Evolutionary conservation across 1,140 invertebrate genomes (phyloP).

Genomic region (Rhysida immarginata): DNA sequence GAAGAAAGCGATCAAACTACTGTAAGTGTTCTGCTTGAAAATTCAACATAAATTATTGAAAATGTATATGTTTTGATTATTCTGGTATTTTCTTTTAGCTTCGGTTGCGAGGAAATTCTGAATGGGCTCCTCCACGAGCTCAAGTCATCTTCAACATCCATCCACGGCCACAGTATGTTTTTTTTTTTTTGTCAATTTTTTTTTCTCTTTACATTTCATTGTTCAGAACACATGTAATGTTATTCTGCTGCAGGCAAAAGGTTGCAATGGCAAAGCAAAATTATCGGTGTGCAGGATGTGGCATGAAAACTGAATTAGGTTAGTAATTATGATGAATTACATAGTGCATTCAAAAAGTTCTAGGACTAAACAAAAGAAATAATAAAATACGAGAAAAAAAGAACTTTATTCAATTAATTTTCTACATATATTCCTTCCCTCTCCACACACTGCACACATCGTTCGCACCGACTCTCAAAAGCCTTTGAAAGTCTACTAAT

Average conservation of each 20-base stretch:
- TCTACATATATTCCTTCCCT: not conserved
- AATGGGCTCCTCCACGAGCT: conserved; percentile 69
- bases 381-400: not conserved
- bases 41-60: not conserved
- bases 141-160: conserved; percentile 73
- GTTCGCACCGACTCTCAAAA: too few relatives aligned
- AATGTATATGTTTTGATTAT: conserved; percentile 1
- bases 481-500: too few relatives aligned
- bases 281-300: conserved; percentile 70
- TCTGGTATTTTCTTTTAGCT: conserved; percentile 25
- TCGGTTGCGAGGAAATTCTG: conserved; percentile 49
- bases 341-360: not conserved
- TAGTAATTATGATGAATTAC: conserved; percentile 4
- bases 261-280: conserved; percentile 56
- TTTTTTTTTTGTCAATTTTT: not conserved
- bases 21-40: not conserved
- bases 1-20: conserved; percentile 33
- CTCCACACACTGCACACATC: too few relatives aligned
- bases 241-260: conserved; percentile 39
- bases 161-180: conserved; percentile 45
- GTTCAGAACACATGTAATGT: conserved; percentile 8
- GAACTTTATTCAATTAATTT: not conserved
- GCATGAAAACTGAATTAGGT: conserved; percentile 51
- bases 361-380: not conserved
- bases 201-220: not conserved